phyloP scores from a whole-genome alignment of 2,888 invertebrate genomes.

The Eupithecia subumbrata region DNA sequence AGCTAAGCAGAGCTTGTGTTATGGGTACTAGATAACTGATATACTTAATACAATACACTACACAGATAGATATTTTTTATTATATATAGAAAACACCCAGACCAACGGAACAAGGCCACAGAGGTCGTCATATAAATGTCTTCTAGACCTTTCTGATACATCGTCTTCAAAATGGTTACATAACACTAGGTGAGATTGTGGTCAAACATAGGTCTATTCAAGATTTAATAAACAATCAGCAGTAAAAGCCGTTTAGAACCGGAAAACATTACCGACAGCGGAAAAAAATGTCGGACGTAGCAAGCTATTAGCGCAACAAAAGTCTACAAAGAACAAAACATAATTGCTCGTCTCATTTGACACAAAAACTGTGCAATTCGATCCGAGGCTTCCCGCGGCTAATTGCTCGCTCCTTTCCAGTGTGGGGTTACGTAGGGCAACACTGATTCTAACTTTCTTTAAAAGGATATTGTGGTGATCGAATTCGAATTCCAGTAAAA shows the following conservation, averaged over 20 bases:
- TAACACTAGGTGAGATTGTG: background rate
- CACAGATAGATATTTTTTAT: no score
- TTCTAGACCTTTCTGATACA: background rate
- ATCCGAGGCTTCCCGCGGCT: slow-evolving; percentile 69
- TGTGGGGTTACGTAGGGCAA: slow-evolving; percentile 70
- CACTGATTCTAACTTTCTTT: slow-evolving; percentile 28
- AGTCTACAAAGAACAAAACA: slow-evolving; percentile 37
- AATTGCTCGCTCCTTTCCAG: slow-evolving; percentile 69
- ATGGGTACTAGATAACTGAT: no score
- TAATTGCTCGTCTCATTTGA: slow-evolving; percentile 57
- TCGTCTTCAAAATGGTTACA: background rate
- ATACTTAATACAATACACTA: no score
- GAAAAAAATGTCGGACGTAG: slow-evolving; percentile 36
- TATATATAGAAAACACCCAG: no score
- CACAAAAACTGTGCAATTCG: slow-evolving; percentile 70
- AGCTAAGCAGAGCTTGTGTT: no score
- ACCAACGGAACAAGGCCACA: no score
- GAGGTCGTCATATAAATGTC: no score
- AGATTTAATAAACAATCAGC: background rate
- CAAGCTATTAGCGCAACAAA: slow-evolving; percentile 38
- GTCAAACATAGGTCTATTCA: background rate
- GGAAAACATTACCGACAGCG: slow-evolving; percentile 15
- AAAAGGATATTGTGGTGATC: slow-evolving; percentile 4
- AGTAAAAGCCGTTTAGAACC: background rate
- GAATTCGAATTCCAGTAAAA: background rate